phyloP scores from a whole-genome alignment of 2,797 vertebrate species.

The Sphenopsis melanotis region DNA sequence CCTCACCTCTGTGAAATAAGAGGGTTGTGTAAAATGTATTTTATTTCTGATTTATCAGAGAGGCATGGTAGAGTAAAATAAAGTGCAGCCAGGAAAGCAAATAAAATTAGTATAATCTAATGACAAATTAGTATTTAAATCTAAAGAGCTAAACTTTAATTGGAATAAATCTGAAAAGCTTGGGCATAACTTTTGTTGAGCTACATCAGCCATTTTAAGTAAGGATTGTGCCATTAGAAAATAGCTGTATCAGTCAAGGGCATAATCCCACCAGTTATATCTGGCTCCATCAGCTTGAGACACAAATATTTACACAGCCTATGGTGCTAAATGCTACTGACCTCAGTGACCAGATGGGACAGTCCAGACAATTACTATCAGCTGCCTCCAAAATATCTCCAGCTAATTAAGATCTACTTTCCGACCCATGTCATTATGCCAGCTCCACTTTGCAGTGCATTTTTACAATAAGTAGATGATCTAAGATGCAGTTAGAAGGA shows the following conservation, averaged over 20 bases:
- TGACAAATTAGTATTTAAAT: not conserved
- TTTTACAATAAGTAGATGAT: not conserved
- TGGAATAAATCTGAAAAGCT: not conserved
- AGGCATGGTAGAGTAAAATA: not conserved
- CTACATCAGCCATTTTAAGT: not conserved
- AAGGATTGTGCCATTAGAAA: not conserved
- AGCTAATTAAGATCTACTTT: not conserved
- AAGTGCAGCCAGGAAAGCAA: not conserved
- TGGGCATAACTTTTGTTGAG: not conserved
- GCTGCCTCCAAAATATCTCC: not conserved
- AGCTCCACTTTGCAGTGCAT: not conserved
- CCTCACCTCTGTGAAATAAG: not conserved
- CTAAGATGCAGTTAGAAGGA: not conserved
- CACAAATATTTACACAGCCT: slow-evolving; percentile 9
- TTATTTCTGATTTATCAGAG: not conserved
- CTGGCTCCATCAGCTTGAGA: not conserved
- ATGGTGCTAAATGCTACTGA: not conserved
- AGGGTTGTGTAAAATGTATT: not conserved
- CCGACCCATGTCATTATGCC: not conserved
- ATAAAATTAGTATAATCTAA: not conserved
- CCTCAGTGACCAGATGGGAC: not conserved
- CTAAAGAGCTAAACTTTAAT: not conserved
- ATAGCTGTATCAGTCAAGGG: not conserved
- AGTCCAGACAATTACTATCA: not conserved
- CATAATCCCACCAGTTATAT: not conserved